phyloP scores from a whole-genome alignment of 2,113 vertebrate species.

The Megaceryle maxima region DNA sequence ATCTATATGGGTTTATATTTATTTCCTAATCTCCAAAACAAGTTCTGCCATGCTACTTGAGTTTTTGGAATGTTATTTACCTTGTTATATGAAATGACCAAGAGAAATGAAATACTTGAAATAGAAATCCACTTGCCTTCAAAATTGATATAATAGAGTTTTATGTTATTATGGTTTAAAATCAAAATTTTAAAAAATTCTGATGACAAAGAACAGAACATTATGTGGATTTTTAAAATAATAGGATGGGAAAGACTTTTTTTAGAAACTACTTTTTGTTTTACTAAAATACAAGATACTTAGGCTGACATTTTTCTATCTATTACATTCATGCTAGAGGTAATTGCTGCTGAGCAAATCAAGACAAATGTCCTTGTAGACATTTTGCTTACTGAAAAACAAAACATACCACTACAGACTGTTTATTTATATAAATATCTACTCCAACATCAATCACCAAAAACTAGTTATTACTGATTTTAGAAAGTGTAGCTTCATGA shows the following conservation, averaged over 20 bases:
- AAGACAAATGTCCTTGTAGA: not conserved
- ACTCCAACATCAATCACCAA: not conserved
- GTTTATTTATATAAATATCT: not conserved
- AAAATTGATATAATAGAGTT: not conserved
- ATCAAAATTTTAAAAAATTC: not conserved
- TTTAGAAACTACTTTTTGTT: not conserved
- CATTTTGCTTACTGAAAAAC: not conserved
- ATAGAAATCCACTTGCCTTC: not conserved
- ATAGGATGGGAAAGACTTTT: not conserved
- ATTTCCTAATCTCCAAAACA: not conserved
- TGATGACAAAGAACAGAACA: not conserved
- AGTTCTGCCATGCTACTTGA: too few relatives aligned
- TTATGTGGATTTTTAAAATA: not conserved
- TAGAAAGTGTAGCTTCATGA: not conserved
- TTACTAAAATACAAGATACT: not conserved
- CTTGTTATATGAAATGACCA: not conserved
- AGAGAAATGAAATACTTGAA: not conserved
- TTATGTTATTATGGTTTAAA: not conserved
- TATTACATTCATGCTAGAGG: not conserved
- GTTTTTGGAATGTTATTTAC: not conserved
- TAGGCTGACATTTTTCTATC: not conserved
- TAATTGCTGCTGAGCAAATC: not conserved
- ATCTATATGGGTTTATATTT: not conserved
- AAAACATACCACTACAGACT: not conserved
- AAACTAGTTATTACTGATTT: not conserved